Base-by-base conservation (phyloP, 2,113 vertebrate species). In the Notiomystis cincta region DNA sequence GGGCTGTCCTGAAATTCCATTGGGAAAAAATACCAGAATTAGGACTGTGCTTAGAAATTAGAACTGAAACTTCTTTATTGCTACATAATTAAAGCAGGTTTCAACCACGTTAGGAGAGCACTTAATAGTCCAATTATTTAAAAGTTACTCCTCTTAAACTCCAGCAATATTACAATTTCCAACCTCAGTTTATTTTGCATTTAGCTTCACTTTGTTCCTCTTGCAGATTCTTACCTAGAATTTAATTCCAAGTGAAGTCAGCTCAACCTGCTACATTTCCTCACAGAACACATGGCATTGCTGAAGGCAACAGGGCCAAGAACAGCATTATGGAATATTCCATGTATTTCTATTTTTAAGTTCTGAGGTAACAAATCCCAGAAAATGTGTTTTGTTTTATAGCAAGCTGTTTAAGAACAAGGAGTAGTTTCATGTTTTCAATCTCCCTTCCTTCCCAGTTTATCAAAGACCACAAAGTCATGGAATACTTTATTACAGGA, bases 281-380 rank as follows among this genome's bases (percentile, higher is more conserved):
- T 90, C 35, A 35, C 53, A 30, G 25, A 62, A 47, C 5, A 2
- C 45, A 28, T 0, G 22, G 40, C 25, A 11, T 0, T 60, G 51
- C 51, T 64, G 15, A 38, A 84, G 44, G 85, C 70, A 89, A 14
- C 18, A 47, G 25, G 56, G 92, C 88, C 85, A 90, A 83, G 58
- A 87, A 37, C 58, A 90, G 82, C 96, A 48, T 22, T 23, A 37
- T 11, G 37, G 87, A 83, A 61, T 30, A 33, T 37, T 40, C 72
- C 35, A 50, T 4, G 1, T 3, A 72, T 21, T 71, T 19, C 89
- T 76, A 56, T 71, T 93, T 92, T 94, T 69, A 84, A 78, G 11
- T 47, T n/a, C 81, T 89, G 65, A 92, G 54, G 37, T 61, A 91
- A 81, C 20, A 66, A 83, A 73, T 70, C 75, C 77, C 81, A 78